phyloP scores from a whole-genome alignment of 2,113 vertebrate genomes.

The Cebidichthys violaceus region DNA sequence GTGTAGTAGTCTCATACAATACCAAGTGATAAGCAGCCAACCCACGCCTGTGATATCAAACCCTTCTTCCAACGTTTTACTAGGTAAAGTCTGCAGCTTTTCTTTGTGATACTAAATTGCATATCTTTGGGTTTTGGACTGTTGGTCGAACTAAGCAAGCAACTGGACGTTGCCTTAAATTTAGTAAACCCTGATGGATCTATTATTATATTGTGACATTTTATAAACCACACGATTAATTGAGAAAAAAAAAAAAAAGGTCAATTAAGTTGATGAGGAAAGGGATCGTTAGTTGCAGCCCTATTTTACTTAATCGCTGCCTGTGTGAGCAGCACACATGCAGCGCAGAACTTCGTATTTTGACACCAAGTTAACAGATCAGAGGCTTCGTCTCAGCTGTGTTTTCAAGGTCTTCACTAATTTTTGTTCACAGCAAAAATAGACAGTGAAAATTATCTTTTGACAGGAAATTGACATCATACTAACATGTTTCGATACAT shows the following conservation, averaged over 20 bases:
- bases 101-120: background rate
- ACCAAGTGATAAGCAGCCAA: no score
- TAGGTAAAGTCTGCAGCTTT: background rate
- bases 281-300: background rate
- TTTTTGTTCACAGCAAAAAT: no score
- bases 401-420: no score
- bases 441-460: no score
- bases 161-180: background rate
- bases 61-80: background rate
- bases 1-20: no score
- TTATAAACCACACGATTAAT: background rate
- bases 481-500: no score
- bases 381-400: no score
- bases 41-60: background rate
- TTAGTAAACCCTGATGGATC: background rate
- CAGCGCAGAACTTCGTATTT: no score
- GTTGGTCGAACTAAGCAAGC: background rate
- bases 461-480: no score
- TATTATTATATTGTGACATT: background rate
- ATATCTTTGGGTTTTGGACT: background rate
- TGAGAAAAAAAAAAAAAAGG: background rate
- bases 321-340: no score
- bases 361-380: no score
- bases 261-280: background rate
- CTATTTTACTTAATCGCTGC: background rate